phyloP scores from a whole-genome alignment of 2,113 vertebrate species.

The Corapipo altera region DNA sequence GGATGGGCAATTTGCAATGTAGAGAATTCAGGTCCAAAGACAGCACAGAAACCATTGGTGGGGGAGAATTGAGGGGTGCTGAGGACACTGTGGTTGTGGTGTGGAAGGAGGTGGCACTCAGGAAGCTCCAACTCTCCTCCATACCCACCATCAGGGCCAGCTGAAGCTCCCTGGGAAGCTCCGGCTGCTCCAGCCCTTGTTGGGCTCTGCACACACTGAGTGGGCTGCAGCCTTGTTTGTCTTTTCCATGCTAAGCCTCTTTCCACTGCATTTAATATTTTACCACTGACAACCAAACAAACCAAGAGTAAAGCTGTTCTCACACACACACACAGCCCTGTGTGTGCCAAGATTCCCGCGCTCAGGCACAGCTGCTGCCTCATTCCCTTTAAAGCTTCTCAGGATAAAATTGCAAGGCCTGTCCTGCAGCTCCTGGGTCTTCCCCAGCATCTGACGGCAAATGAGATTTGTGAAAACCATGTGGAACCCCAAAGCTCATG shows the following conservation, averaged over 20 bases:
- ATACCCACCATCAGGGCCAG: not conserved
- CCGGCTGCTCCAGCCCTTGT: not conserved
- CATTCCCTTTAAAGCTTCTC: not conserved
- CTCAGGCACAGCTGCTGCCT: constrained; percentile 11
- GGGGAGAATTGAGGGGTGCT: not conserved
- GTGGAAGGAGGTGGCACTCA: not conserved
- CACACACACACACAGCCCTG: not conserved
- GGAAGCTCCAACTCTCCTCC: not conserved
- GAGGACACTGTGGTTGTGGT: not conserved
- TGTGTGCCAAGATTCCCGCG: not conserved
- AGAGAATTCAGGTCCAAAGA: not conserved
- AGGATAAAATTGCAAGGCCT: not conserved
- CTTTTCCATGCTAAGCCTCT: not conserved
- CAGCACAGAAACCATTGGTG: not conserved
- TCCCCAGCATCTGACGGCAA: not conserved
- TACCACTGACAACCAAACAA: not conserved
- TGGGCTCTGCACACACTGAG: not conserved
- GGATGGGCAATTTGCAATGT: not conserved
- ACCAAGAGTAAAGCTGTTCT: not conserved
- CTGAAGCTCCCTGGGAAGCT: not conserved
- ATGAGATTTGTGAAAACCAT: not conserved
- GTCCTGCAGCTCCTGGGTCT: not conserved
- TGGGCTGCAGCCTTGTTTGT: not conserved
- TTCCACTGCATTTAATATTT: not conserved
- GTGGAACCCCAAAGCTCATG: not conserved